A percentile compares a stretch with the other conserved stretches of the same genome.
These are phyloP conservation scores for Laupala kohalensis DNA, from an alignment of 1,140 invertebrate species.

Conservation along the genomic window DNA sequence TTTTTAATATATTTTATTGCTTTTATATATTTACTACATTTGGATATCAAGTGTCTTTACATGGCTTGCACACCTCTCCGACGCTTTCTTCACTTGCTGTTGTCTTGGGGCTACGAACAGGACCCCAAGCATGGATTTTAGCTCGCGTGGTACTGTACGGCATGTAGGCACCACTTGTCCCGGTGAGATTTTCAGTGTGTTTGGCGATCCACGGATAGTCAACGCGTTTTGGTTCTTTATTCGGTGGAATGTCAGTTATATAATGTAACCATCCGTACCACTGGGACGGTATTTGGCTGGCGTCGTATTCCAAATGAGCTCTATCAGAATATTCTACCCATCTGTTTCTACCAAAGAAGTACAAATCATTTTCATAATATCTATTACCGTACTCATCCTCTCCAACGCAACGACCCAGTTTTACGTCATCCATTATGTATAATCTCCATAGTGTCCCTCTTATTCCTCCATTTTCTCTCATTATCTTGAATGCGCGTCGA, in stretches of 20 bases:
- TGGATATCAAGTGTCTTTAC: too few relatives aligned
- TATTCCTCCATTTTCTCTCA: constrained; percentile 68
- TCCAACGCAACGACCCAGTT: constrained; percentile 77
- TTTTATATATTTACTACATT: too few relatives aligned
- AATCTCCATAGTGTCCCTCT: constrained; percentile 50
- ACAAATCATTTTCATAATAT: constrained; percentile 84
- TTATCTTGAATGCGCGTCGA: constrained; percentile 45
- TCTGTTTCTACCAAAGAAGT: constrained; percentile 79
- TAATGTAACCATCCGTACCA: constrained; percentile 83
- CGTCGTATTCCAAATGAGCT: constrained; percentile 79
- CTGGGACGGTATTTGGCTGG: constrained; percentile 76
- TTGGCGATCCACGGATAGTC: constrained; percentile 77
- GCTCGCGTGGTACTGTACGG: constrained; percentile 77
- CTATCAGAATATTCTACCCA: constrained; percentile 83
- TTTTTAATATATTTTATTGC: too few relatives aligned
- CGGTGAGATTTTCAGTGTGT: constrained; percentile 70
- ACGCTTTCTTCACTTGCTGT: not conserved
- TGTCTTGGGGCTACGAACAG: constrained; percentile 47
- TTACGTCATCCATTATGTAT: constrained; percentile 77
- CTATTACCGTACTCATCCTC: constrained; percentile 90
- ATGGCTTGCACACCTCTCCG: too few relatives aligned
- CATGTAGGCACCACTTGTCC: constrained; percentile 65
- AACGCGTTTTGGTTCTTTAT: constrained; percentile 54
- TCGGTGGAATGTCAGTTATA: constrained; percentile 62
- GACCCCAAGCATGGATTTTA: constrained; percentile 77